Percentiles rank a stretch among this genome's conserved stretches.
These are phyloP conservation scores for Cyprinodon variegatus DNA, from an alignment of 2,113 vertebrate species.

Conservation along the genomic window DNA sequence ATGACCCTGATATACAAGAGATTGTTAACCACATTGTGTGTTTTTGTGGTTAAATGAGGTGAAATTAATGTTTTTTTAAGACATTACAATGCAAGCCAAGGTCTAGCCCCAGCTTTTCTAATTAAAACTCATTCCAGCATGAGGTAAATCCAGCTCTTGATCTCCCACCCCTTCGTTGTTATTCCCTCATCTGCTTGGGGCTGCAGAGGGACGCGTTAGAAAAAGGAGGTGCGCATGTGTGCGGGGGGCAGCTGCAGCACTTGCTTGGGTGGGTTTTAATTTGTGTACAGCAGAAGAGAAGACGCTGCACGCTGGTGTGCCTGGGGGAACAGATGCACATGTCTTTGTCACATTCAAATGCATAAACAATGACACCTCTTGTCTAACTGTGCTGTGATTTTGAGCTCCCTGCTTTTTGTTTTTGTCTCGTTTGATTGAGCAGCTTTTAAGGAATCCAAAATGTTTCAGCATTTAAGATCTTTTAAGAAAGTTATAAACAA, in stretches of 20 bases:
- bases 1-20: background rate
- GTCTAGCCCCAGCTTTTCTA: conserved; percentile 46
- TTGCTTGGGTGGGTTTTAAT: conserved; percentile 78
- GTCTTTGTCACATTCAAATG: conserved; percentile 12
- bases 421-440: conserved; percentile 46
- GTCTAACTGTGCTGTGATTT: conserved; percentile 37
- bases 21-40: background rate
- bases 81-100: conserved; percentile 41
- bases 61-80: conserved; percentile 52
- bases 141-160: conserved; percentile 34
- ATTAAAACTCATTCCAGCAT: conserved; percentile 59
- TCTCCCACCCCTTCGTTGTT: conserved; percentile 12
- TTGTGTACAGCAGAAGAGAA: conserved; percentile 63
- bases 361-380: conserved; percentile 33
- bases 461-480: conserved; percentile 21
- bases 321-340: conserved; percentile 33
- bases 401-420: conserved; percentile 28
- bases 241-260: conserved; percentile 4
- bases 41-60: background rate
- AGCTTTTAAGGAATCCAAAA: conserved; percentile 43
- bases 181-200: conserved; percentile 27
- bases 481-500: conserved; percentile 21
- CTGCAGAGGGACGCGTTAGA: conserved; percentile 11
- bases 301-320: conserved; percentile 38
- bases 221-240: background rate